phyloP scores from a whole-genome alignment of 1,140 invertebrate species.

The Atta colombica region DNA sequence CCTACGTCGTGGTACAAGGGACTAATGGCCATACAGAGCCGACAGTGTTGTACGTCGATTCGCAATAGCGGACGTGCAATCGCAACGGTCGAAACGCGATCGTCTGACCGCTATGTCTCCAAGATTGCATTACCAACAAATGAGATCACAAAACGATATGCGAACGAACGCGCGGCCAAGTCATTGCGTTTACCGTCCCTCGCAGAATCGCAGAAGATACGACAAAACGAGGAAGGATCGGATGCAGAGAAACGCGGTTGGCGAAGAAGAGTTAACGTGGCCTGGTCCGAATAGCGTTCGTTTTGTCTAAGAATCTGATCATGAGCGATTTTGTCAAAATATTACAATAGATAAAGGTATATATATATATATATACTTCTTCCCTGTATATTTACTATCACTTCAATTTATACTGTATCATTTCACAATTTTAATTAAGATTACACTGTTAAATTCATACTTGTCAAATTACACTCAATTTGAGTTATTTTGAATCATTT shows the following conservation, averaged over 20 bases:
- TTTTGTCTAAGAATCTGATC: no score
- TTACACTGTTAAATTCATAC: no score
- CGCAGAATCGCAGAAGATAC: neutral
- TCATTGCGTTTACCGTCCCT: conserved; percentile 32
- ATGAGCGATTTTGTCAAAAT: no score
- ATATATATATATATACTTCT: no score
- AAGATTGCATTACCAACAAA: conserved; percentile 70
- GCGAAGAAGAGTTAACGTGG: neutral
- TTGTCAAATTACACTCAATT: no score
- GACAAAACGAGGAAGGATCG: neutral
- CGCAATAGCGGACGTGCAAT: conserved; percentile 35
- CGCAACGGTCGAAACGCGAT: conserved; percentile 46
- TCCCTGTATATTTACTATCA: no score
- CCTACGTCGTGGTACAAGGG: conserved; percentile 55
- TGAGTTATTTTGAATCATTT: no score
- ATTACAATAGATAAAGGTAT: no score
- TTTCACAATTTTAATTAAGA: no score
- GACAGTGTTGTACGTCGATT: conserved; percentile 19
- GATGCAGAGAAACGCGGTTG: neutral
- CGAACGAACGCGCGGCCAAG: conserved; percentile 62
- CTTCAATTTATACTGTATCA: no score
- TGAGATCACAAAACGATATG: conserved; percentile 72
- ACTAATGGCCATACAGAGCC: conserved; percentile 46
- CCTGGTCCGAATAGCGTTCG: no score
- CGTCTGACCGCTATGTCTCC: conserved; percentile 37